Evolutionary conservation across 2,888 invertebrate species (phyloP), one percentile per base, ranked within the genome.

Genomic region (Ceramica pisi): DNA sequence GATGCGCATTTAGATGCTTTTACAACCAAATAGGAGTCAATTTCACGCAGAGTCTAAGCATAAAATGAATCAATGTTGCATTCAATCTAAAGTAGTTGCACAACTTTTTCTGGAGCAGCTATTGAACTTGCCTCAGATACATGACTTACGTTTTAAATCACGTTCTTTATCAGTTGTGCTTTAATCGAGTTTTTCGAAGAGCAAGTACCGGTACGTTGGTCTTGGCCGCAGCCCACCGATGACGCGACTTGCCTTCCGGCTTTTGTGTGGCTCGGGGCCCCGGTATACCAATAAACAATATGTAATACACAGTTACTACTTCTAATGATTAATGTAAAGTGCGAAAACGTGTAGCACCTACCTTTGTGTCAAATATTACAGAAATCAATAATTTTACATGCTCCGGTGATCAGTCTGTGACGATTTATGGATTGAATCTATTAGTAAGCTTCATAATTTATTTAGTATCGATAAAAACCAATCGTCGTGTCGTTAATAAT

Each of bases 191-290:
- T 80, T 77, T 79, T 80, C 41, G 50, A 69, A 75, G 63, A 80
- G 63, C 12, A 63, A 70, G 70, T 75, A 70, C 51, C 63, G 70
- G 57, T 80, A 14, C 19, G 19, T 46, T 46, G 38, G 31, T 48
- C 68, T 68, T 61, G 61, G 23, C 8, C 55, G 53, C 31, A 31
- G 65, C 46, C 57, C 31, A 41, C 59, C 63, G 68, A 62, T 75
- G 78, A 72, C 66, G 71, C 83, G 84, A 82, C 84, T 38, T 81
- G 85, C 84, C 87, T 89, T 90, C 89, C 89, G 89, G 87, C 88
- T 85, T 86, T 87, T 86, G 83, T 86, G 56, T 78, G 64, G 35
- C 38, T 70, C 72, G 62, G 41, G 67, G 70, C 70, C 61, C 60
- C 56, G 60, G 63, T 75, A 82, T 75, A 77, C 75, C 72, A 56